A percentile compares a stretch with the other conserved stretches of the same genome.
phyloP scores from a whole-genome alignment of 2,888 invertebrate species.

The Meloe dianella region DNA sequence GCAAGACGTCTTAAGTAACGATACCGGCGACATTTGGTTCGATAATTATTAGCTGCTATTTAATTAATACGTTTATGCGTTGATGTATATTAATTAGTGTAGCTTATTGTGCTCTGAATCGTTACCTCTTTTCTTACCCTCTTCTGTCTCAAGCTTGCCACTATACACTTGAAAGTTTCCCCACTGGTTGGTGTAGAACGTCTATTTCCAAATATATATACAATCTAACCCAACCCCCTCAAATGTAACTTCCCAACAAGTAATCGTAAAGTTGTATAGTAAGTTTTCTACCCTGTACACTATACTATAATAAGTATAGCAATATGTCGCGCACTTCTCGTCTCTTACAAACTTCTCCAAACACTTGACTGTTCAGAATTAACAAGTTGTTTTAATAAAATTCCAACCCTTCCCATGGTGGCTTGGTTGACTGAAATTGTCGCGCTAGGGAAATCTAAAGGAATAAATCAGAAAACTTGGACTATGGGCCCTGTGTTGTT shows the following conservation, averaged over 20 bases:
- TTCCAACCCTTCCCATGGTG: conserved; percentile 55
- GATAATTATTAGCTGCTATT: conserved; percentile 59
- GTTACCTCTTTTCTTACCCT: conserved; percentile 25
- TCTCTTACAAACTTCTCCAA: conserved; percentile 53
- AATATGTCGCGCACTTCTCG: conserved; percentile 38
- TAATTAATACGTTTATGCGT: conserved; percentile 61
- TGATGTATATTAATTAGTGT: conserved; percentile 61
- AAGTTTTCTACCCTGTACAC: conserved; percentile 50
- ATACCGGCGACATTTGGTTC: conserved; percentile 57
- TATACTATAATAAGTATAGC: conserved; percentile 46
- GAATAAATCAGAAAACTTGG: conserved; percentile 59
- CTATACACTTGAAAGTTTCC: conserved; percentile 12
- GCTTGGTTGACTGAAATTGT: conserved; percentile 47
- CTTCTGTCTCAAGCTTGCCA: neutral
- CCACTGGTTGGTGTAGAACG: neutral
- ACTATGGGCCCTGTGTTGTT: conserved; percentile 46
- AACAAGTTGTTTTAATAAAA: conserved; percentile 62
- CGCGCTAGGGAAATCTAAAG: conserved; percentile 51
- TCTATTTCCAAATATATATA: neutral
- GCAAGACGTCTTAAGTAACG: conserved; percentile 19
- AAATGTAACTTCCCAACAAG: conserved; percentile 44
- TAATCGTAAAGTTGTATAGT: conserved; percentile 52
- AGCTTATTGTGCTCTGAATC: conserved; percentile 53
- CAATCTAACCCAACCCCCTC: neutral
- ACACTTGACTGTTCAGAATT: conserved; percentile 58